Base-by-base conservation (phyloP, 2,797 vertebrate species). In the Antennarius maculatus region DNA sequence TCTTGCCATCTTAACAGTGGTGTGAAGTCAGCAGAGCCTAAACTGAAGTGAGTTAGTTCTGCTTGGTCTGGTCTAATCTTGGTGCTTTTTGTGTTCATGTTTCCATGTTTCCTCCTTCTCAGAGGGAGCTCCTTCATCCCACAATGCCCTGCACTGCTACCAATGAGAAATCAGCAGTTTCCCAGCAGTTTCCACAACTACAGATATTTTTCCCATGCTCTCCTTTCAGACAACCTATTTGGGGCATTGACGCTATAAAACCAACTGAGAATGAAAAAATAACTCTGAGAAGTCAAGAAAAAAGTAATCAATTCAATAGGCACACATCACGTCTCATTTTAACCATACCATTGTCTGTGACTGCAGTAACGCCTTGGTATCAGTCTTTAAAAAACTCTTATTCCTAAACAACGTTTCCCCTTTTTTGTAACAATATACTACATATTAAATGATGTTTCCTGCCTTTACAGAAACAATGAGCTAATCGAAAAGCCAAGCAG, bases 191-290 rank as follows among this genome's bases (percentile, higher is more conserved):
- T 86, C 73, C 77, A 80, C 69, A 58, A 83, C 66, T 51, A 28
- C 78, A 73, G 79, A 81, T 74, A 86, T 84, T 89, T 89, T 91
- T 88, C 86, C 88, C 91, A 91, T 86, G 87, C 82, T 86, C 82
- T 69, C 69, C 80, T 84, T 81, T 83, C 73, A 78, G 74, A 64
- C 68, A 79, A 79, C 83, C 80, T 89, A 80, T 92, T 90, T 88
- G 79, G 68, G 86, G 84, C 79, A 82, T 37, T 62, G 51, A 74
- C 76, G 72, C 79, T 68, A 86, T 87, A 81, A 82, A 83, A 85
- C 52, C 58, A 76, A 69, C 66, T 58, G 71, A 79, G 70, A 83
- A 80, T 73, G 71, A 76, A 70, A 55, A 77, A 74, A 76, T 27
- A 76, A 76, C 50, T 62, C 63, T 57, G 23, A 82, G 66, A 76